These are phyloP conservation scores for Clangula hyemalis DNA, from an alignment of 2,797 vertebrate species.

Conservation along the genomic window DNA sequence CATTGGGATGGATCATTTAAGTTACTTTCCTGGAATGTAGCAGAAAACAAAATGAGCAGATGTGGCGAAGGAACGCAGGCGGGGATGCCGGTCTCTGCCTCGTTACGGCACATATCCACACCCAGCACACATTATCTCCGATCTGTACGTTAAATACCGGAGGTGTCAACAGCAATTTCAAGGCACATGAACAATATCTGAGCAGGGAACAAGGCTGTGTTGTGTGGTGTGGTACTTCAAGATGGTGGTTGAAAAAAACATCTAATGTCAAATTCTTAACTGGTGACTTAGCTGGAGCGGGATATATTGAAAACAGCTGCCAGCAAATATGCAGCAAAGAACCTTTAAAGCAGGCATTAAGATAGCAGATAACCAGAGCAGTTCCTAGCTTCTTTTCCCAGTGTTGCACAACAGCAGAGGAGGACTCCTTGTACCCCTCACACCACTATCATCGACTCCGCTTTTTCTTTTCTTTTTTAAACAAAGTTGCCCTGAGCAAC, in stretches of 20 bases:
- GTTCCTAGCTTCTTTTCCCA: constrained; percentile 23
- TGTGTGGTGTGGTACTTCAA: constrained; percentile 52
- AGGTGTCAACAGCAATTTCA: constrained; percentile 70
- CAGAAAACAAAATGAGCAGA: constrained; percentile 68
- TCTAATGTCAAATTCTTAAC: constrained; percentile 71
- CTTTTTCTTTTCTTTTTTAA: not conserved
- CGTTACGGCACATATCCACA: constrained; percentile 51
- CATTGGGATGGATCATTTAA: constrained; percentile 46
- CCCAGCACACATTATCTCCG: constrained; percentile 41
- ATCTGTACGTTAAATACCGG: constrained; percentile 68
- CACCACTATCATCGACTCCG: not conserved
- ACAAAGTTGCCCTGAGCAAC: constrained; percentile 51
- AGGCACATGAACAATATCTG: constrained; percentile 65
- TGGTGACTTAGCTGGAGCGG: constrained; percentile 65
- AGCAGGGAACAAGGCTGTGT: constrained; percentile 60
- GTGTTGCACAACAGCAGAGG: constrained; percentile 33
- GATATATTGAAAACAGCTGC: constrained; percentile 73
- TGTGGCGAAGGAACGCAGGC: constrained; percentile 61
- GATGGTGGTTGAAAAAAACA: constrained; percentile 65
- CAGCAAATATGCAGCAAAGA: constrained; percentile 67
- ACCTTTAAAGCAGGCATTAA: constrained; percentile 64
- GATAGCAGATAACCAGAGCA: constrained; percentile 51
- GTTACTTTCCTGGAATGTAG: constrained; percentile 68
- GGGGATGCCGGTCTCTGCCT: constrained; percentile 62
- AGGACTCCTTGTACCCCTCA: not conserved